Evolutionary conservation across 1,140 invertebrate genomes (phyloP).

Genomic region (Ceratosolen fusciceps): DNA sequence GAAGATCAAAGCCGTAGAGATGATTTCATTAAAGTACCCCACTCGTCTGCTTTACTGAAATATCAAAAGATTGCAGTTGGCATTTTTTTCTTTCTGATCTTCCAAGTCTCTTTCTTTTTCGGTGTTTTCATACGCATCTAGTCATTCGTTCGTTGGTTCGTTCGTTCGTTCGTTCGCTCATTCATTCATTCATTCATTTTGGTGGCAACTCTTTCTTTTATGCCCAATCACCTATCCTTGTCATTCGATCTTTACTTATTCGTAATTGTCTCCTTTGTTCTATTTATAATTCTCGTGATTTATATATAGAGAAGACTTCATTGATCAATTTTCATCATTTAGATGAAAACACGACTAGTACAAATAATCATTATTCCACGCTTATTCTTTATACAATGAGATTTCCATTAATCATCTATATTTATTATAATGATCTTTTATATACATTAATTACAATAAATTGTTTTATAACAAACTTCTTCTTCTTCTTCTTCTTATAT

Average conservation of each 20-base stretch:
- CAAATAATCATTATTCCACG: too few species aligned
- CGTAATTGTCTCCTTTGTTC: not conserved
- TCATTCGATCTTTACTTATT: not conserved
- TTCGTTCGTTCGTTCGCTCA: too few species aligned
- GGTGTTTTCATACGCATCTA: not conserved
- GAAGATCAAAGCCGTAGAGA: slow-evolving; percentile 70
- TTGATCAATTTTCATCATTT: too few species aligned
- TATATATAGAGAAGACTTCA: too few species aligned
- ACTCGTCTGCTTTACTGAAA: slow-evolving; percentile 68
- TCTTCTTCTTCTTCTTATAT: too few species aligned
- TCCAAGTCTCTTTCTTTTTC: not conserved
- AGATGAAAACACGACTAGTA: too few species aligned
- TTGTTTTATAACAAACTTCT: too few species aligned
- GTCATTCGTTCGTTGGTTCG: too few species aligned
- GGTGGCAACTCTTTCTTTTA: not conserved
- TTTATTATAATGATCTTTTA: too few species aligned
- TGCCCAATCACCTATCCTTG: not conserved
- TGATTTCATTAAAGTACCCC: slow-evolving; percentile 71
- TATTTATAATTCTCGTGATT: not conserved
- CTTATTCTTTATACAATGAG: too few species aligned
- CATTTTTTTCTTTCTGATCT: slow-evolving; percentile 42
- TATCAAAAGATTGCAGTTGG: slow-evolving; percentile 68
- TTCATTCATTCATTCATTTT: not conserved
- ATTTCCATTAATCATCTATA: too few species aligned
- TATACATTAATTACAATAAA: too few species aligned